A percentile compares a stretch with the other conserved stretches of the same genome.
These are phyloP conservation scores for Clupea harengus DNA, from an alignment of 2,113 vertebrate species.

Conservation along the genomic window DNA sequence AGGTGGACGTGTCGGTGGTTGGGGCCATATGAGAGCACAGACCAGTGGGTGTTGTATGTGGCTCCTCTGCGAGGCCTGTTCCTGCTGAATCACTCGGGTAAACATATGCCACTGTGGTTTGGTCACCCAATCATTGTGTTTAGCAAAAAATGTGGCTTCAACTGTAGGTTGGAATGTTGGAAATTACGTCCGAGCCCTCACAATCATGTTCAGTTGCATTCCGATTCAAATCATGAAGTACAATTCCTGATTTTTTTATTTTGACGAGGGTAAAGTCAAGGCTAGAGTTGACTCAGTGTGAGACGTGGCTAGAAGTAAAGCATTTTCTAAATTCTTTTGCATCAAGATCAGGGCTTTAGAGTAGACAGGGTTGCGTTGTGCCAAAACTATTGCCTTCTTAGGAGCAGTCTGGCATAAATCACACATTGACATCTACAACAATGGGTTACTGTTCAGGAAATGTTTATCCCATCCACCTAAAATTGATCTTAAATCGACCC, in stretches of 20 bases:
- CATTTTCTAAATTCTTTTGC: conserved; percentile 42
- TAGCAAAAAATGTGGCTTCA: conserved; percentile 20
- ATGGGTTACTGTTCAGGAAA: not conserved
- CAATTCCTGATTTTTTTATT: not conserved
- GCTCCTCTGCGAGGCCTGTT: not conserved
- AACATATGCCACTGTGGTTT: conserved; percentile 25
- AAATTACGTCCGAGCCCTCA: conserved; percentile 22
- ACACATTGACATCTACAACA: conserved; percentile 7
- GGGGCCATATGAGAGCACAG: not conserved
- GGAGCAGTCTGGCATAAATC: conserved; percentile 32
- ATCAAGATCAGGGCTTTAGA: conserved; percentile 27
- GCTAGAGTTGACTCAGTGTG: conserved; percentile 29
- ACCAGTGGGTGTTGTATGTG: not conserved
- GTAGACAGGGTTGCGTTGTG: conserved; percentile 16
- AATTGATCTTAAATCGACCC: conserved; percentile 1
- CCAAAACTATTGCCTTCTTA: conserved; percentile 35
- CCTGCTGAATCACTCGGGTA: not conserved
- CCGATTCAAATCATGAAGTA: conserved; percentile 43
- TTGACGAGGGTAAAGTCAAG: conserved; percentile 22
- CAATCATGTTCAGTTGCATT: conserved; percentile 26
- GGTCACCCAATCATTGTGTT: conserved; percentile 19
- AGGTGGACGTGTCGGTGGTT: not conserved
- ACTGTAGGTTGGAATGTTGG: conserved; percentile 32
- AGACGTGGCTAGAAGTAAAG: conserved; percentile 31
- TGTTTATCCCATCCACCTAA: not conserved